phyloP scores from a whole-genome alignment of 2,113 vertebrate genomes.

The Oreotrochilus melanogaster region DNA sequence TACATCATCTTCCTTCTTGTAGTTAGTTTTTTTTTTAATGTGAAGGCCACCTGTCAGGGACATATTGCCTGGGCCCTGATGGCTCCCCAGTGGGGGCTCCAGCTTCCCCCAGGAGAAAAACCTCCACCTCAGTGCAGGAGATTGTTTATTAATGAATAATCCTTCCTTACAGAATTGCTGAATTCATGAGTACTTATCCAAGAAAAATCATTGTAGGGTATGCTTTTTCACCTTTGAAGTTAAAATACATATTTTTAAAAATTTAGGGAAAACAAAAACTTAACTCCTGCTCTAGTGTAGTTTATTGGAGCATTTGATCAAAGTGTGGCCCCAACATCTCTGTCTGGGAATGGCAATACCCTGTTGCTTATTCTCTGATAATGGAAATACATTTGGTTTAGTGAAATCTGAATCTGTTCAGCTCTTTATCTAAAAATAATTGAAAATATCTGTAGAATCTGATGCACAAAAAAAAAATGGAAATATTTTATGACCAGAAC shows the following conservation, averaged over 20 bases:
- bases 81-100: neutral
- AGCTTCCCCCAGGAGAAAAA: neutral
- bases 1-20: neutral
- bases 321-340: neutral
- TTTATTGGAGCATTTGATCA: neutral
- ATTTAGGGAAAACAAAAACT: neutral
- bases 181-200: neutral
- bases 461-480: neutral
- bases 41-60: neutral
- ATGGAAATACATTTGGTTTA: neutral
- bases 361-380: neutral
- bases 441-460: constrained; percentile 1
- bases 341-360: neutral
- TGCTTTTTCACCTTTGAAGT: neutral
- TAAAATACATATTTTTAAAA: neutral
- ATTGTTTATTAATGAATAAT: neutral
- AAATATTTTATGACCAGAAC: neutral
- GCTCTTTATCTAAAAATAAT: neutral
- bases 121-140: neutral
- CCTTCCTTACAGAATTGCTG: neutral
- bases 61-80: neutral
- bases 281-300: neutral
- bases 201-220: neutral
- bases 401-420: neutral
- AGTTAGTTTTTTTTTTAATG: neutral